Percentiles rank a stretch among this genome's conserved stretches.
Evolutionary conservation across 2,888 invertebrate genomes (phyloP).

Genomic region (Catotricha subobsoleta): DNA sequence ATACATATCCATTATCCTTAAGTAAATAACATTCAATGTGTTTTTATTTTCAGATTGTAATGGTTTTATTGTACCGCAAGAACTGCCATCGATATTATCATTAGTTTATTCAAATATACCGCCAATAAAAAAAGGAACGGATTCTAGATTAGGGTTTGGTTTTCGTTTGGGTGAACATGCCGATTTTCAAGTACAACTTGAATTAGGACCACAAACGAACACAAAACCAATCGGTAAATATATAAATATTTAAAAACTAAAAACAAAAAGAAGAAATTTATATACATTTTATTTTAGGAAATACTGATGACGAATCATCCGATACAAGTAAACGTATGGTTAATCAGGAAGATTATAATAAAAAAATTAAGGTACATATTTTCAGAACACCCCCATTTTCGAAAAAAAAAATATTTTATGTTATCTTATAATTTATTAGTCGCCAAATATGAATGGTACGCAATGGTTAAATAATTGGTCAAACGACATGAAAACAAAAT

Average conservation of each 20-base stretch:
- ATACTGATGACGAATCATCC: not conserved
- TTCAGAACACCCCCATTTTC: no score
- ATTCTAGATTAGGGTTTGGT: slow-evolving; percentile 60
- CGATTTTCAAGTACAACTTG: slow-evolving; percentile 58
- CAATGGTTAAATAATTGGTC: slow-evolving; percentile 45
- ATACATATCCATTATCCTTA: no score
- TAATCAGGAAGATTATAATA: slow-evolving; percentile 16
- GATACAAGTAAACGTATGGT: slow-evolving; percentile 25
- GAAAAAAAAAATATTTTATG: no score
- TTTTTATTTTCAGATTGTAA: not conserved
- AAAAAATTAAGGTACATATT: slow-evolving; percentile 1
- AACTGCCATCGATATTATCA: slow-evolving; percentile 58
- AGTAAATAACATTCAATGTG: no score
- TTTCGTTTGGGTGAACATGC: slow-evolving; percentile 66
- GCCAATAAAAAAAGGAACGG: slow-evolving; percentile 69
- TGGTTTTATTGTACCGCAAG: slow-evolving; percentile 49
- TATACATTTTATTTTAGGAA: slow-evolving; percentile 2
- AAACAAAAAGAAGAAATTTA: slow-evolving; percentile 13
- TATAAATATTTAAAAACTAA: slow-evolving; percentile 11
- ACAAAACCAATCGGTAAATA: slow-evolving; percentile 43
- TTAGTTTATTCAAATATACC: slow-evolving; percentile 71
- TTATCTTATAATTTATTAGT: no score
- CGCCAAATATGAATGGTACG: slow-evolving; percentile 32
- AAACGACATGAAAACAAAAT: slow-evolving; percentile 32
- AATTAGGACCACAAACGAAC: slow-evolving; percentile 60